phyloP scores from a whole-genome alignment of 2,888 invertebrate genomes.

The Heliconius hortense region DNA sequence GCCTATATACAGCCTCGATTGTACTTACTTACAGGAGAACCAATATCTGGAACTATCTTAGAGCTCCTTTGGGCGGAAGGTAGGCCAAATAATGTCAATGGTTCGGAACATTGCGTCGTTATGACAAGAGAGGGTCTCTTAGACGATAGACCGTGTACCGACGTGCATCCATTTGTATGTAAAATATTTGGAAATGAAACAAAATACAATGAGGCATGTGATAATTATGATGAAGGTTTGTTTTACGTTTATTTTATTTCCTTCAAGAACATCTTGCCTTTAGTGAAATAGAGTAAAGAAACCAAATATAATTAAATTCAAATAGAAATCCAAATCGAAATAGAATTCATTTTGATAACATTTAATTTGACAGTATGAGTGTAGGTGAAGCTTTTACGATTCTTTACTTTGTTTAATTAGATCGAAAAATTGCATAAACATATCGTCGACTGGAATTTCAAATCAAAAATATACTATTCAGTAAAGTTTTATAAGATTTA shows the following conservation, averaged over 20 bases:
- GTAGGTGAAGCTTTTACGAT: not conserved
- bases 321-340: no score
- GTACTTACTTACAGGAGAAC: constrained; percentile 47
- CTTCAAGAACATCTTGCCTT: not conserved
- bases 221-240: constrained; percentile 54
- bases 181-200: constrained; percentile 55
- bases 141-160: constrained; percentile 54
- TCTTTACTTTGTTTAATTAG: not conserved
- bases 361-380: no score
- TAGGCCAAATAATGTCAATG: constrained; percentile 52
- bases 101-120: constrained; percentile 56
- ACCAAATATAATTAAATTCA: no score
- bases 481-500: not conserved
- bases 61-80: constrained; percentile 59
- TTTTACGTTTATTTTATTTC: not conserved
- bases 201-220: constrained; percentile 52
- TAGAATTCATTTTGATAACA: no score
- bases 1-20: no score
- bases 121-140: constrained; percentile 60
- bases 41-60: constrained; percentile 52
- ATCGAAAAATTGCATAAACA: not conserved
- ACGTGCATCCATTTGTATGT: constrained; percentile 58
- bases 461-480: not conserved
- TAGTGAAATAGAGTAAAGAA: no score
- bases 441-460: not conserved